Percentiles rank a stretch among this genome's conserved stretches.
Evolutionary conservation across 2,797 vertebrate genomes (phyloP).

Genomic region (Sarcoramphus papa): DNA sequence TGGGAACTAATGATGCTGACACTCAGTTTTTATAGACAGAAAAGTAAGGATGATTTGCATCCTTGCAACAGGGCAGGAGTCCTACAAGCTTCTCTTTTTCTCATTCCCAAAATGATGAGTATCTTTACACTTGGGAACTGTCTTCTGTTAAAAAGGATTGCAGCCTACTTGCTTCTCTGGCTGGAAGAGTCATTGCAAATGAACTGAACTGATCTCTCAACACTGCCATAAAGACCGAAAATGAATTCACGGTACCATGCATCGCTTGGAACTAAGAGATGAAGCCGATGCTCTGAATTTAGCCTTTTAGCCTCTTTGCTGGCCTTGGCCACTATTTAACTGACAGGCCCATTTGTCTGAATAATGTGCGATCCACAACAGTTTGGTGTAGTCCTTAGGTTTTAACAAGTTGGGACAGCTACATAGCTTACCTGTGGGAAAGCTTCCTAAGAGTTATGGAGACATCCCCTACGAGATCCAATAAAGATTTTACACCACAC

Average conservation of each 20-base stretch:
- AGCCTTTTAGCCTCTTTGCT: background rate
- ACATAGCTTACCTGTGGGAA: background rate
- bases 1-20: slow-evolving; percentile 15
- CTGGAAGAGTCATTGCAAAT: background rate
- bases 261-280: background rate
- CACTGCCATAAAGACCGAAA: background rate
- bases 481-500: background rate
- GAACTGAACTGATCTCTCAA: background rate
- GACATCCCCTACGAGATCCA: background rate
- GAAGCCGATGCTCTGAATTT: background rate
- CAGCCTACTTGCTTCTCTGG: background rate
- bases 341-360: background rate
- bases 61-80: background rate
- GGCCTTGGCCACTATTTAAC: background rate
- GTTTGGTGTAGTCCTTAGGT: background rate
- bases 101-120: background rate
- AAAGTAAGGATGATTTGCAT: slow-evolving; percentile 17
- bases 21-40: slow-evolving; percentile 5
- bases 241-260: background rate
- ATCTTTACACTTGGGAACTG: background rate
- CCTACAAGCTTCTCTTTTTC: background rate
- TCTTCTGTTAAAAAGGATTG: background rate
- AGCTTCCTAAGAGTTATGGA: background rate
- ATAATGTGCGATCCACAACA: background rate
- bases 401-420: background rate